These are phyloP conservation scores for Mercenaria mercenaria DNA, from an alignment of 1,140 invertebrate genomes.

Conservation along the genomic window DNA sequence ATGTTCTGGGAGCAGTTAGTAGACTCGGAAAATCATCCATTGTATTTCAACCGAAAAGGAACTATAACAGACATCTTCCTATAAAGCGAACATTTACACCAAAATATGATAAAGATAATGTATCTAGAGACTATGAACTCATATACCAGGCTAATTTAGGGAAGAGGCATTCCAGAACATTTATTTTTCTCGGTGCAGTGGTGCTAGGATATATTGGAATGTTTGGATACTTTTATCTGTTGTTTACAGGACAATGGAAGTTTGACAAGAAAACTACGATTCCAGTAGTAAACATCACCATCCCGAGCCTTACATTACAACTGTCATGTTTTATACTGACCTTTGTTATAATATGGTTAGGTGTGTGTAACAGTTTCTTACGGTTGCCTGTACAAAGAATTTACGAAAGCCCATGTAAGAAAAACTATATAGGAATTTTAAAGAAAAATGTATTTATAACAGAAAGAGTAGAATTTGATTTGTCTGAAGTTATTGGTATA, in stretches of 20 bases:
- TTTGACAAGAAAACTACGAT: background rate
- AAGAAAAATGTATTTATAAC: background rate
- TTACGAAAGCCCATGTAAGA: constrained; percentile 4
- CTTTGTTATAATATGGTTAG: background rate
- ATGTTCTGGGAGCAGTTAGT: background rate
- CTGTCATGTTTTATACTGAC: background rate
- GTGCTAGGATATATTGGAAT: background rate
- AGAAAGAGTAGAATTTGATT: background rate
- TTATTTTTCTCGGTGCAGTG: background rate
- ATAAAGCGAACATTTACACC: too few species aligned
- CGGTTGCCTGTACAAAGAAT: constrained; percentile 22
- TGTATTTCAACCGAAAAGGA: too few species aligned
- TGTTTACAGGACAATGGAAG: background rate
- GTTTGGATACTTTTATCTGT: background rate
- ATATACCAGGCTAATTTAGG: background rate
- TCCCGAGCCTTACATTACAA: background rate
- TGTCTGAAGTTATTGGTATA: background rate
- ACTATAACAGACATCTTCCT: too few species aligned
- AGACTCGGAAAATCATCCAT: too few species aligned
- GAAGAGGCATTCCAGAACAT: background rate
- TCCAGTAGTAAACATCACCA: background rate
- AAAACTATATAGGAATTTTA: constrained; percentile 27
- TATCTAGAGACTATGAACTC: constrained; percentile 32
- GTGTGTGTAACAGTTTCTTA: background rate
- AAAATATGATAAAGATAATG: constrained; percentile 20